A percentile compares a stretch with the other conserved stretches of the same genome.
Evolutionary conservation across 2,888 invertebrate genomes (phyloP).

Genomic region (Clanis bilineata): DNA sequence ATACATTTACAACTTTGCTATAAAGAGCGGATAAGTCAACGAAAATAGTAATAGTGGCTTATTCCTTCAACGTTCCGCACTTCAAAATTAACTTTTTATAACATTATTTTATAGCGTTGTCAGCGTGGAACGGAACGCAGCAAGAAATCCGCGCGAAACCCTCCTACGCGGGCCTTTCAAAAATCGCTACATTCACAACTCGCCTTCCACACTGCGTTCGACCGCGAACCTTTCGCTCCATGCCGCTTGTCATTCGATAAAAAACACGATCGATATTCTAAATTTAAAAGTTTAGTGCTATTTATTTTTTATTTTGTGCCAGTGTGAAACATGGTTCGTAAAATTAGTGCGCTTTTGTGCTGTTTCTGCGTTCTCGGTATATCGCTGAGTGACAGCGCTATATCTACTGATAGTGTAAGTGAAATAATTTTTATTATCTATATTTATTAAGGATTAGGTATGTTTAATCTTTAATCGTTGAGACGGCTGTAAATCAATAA

Average conservation of each 20-base stretch:
- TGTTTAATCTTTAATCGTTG: neutral
- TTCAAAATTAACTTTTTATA: neutral
- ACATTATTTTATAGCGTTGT: neutral
- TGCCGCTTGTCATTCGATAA: slow-evolving; percentile 39
- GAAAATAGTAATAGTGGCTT: neutral
- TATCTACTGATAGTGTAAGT: slow-evolving; percentile 73
- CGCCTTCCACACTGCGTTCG: slow-evolving; percentile 60
- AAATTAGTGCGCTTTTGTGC: slow-evolving; percentile 70
- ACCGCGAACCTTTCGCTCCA: slow-evolving; percentile 71
- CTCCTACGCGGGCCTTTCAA: slow-evolving; percentile 82
- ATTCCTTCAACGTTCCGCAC: neutral
- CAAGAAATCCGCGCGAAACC: slow-evolving; percentile 72
- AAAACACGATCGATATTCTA: slow-evolving; percentile 30
- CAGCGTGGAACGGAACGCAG: slow-evolving; percentile 56
- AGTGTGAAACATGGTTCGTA: slow-evolving; percentile 62
- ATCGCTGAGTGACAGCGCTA: slow-evolving; percentile 70
- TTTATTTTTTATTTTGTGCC: slow-evolving; percentile 21
- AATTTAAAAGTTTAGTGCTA: slow-evolving; percentile 25
- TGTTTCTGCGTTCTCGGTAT: slow-evolving; percentile 71
- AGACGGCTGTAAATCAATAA: too few species aligned
- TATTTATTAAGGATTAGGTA: slow-evolving; percentile 11
- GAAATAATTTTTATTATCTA: neutral
- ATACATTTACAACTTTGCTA: too few species aligned
- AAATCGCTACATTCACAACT: slow-evolving; percentile 66
- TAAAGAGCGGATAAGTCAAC: too few species aligned